Base-by-base conservation (phyloP, 2,113 vertebrate species). In the Anas platyrhynchos region DNA sequence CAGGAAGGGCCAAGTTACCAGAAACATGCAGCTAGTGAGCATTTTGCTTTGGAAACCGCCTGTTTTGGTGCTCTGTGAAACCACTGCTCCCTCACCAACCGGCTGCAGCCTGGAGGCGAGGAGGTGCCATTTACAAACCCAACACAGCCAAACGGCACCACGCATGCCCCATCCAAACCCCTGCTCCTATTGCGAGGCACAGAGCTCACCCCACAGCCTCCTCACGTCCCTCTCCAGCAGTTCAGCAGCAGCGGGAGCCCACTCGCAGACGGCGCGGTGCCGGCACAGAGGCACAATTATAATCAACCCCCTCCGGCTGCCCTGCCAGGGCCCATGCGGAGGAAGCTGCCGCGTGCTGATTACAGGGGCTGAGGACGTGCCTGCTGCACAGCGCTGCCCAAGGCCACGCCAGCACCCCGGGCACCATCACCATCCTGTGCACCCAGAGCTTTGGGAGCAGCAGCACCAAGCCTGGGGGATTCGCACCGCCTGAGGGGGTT, bases 311-410 rank as follows among this genome's bases (percentile, higher is more conserved):
- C 7, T 55, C 52, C 6, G 10, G 55, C 79, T 6, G 7, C 5
- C 4, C 26, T 0, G 48, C 34, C 26, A 16, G 1, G 6, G 38
- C 59, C 56, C 83, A 31, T 0, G 0, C n/a, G 2, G 82, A 0
- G 1, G 32, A 0, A 0, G 85, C 84, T 93, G 95, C 93, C 56
- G 87, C 48, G 55, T 1, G 1, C 55, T 26, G 83, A 95, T 93
- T 90, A 86, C 83, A 61, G 5, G 0, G 2, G 4, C 15, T 55
- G 59, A 32, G 75, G 75, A 55, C 62, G 32, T 55, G 32, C 32
- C 46, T 12, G 8, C n/a, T 18, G 0, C 10, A 5, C 43, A 11
- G 8, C 16, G 7, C 21, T 5, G 41, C 77, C 32, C 2, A 4
- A 25, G 29, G 46, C 46, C 3, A 0, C 0, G 0, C 59, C 4